Evolutionary conservation across 2,797 vertebrate genomes (phyloP), one percentile per base, ranked within the genome.

Genomic region (Pitangus sulphuratus): DNA sequence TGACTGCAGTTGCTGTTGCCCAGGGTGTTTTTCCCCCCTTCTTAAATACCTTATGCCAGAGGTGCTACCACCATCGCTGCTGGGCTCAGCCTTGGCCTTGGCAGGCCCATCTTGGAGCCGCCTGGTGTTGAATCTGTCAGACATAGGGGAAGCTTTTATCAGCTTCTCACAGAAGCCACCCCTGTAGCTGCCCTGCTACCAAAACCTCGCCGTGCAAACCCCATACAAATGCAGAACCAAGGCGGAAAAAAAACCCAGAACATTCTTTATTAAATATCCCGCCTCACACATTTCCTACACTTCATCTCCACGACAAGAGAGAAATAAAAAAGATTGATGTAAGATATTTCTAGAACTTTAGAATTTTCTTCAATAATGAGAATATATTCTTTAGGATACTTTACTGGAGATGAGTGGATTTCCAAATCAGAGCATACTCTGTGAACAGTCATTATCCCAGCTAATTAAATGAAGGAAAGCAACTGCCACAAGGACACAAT

Each of bases 401-500:
- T 7, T 83, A 28, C 72, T 61, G 40, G 22, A 56, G 28, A 80
- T 68, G 50, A 69, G 19, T 2, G 3, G 33, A 69, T 65, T 93
- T 90, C 62, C 42, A 88, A 44, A 76, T 51, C 50, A 19, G 61
- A 62, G 18, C 15, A 69, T 45, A 31, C 53, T 61, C 51, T 79
- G 22, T 13, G n/a, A 84, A 77, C 18, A 78, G 61, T 62, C 39
- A 58, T 81, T 60, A 90, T 74, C 28, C 21, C 31, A 35, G 16
- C 74, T 54, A 91, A 76, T 45, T 54, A 69, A 58, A 30, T 54
- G 60, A 86, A 82, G 50, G 45, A 64, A 69, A 89, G 50, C 50
- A 86, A 70, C 35, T 65, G 25, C 66, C 39, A 68, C 31, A 69
- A 79, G n/a, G 37, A 85, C 33, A 25, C 37, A 35, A 64, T 10